These are phyloP conservation scores for Pristionchus maxplancki DNA, from an alignment of 2,888 invertebrate genomes.

Conservation along the genomic window DNA sequence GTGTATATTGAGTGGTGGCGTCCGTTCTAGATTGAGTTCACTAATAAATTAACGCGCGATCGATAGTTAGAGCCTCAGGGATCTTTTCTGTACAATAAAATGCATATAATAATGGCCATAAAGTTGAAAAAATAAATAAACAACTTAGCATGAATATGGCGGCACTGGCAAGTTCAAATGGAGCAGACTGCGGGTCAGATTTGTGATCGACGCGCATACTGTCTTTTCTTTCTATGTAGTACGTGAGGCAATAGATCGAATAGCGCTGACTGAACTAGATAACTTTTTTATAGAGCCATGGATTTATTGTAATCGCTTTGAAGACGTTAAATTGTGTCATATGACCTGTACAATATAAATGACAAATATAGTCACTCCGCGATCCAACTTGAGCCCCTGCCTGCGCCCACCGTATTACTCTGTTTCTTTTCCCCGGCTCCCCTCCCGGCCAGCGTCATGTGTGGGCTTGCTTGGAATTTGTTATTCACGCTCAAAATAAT, in stretches of 20 bases:
- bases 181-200: neutral
- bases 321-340: too few species aligned
- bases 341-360: too few species aligned
- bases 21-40: neutral
- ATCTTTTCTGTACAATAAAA: neutral
- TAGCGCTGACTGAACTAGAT: neutral
- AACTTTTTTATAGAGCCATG: too few species aligned
- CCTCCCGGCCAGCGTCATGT: too few species aligned
- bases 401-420: neutral
- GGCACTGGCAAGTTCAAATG: neutral
- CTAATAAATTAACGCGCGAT: neutral
- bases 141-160: neutral
- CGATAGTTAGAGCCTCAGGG: neutral
- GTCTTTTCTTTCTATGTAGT: neutral
- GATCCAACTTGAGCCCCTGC: neutral
- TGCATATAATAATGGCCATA: neutral
- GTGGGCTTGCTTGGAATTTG: too few species aligned
- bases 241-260: neutral
- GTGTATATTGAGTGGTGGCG: neutral
- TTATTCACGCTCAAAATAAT: too few species aligned
- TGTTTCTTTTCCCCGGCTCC: neutral
- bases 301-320: too few species aligned
- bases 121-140: neutral
- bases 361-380: neutral
- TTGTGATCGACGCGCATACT: neutral